phyloP scores from a whole-genome alignment of 2,113 vertebrate species.

The Notiomystis cincta region DNA sequence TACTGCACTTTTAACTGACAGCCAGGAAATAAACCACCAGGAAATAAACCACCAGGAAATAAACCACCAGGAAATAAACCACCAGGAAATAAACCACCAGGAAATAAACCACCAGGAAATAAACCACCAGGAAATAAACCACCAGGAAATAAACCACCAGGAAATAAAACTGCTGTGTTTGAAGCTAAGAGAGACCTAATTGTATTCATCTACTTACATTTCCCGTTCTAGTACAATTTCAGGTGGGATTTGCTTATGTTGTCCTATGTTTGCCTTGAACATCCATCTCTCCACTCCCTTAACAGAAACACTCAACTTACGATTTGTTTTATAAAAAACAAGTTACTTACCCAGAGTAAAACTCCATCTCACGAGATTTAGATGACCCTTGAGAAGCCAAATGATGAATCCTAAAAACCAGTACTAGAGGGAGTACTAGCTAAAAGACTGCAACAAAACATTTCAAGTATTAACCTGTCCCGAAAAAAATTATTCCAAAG shows the following conservation, averaged over 20 bases:
- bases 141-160: background rate
- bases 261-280: background rate
- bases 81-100: background rate
- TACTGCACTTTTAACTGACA: background rate
- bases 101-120: background rate
- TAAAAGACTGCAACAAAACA: background rate
- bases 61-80: background rate
- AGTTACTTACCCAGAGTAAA: background rate
- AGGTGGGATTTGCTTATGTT: background rate
- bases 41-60: background rate
- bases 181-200: background rate
- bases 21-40: background rate
- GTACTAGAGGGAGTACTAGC: background rate
- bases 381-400: background rate
- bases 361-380: background rate
- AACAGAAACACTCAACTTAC: background rate
- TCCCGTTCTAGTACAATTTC: background rate
- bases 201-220: background rate
- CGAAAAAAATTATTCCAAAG: background rate
- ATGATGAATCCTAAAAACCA: background rate
- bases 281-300: background rate
- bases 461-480: background rate
- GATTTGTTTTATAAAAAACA: background rate
- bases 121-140: background rate
- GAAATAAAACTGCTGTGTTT: background rate